phyloP scores from a whole-genome alignment of 2,888 invertebrate species.

The Copidosoma aretas region DNA sequence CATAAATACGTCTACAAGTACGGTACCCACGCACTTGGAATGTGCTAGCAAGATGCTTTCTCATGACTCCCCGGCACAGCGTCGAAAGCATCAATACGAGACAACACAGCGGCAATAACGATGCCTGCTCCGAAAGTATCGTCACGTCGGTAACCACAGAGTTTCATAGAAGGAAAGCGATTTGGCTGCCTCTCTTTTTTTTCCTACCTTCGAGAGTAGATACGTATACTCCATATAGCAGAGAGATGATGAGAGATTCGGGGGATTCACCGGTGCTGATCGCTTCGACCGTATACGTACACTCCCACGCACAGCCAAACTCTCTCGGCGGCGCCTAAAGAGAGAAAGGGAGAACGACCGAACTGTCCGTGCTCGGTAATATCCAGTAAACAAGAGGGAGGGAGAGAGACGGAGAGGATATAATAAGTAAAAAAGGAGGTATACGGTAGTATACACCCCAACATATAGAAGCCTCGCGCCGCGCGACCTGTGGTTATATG shows the following conservation, averaged over 20 bases:
- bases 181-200: constrained; percentile 12
- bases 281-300: no score
- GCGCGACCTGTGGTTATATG: constrained; percentile 60
- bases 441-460: constrained; percentile 4
- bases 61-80: constrained; percentile 11
- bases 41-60: constrained; percentile 21
- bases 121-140: constrained; percentile 27
- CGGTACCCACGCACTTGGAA: constrained; percentile 1
- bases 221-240: no score
- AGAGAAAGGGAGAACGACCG: no score
- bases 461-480: constrained; percentile 49
- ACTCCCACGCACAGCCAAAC: no score
- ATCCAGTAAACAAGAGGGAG: constrained; percentile 1
- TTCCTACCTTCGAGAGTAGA: no score
- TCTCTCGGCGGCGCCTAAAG: no score
- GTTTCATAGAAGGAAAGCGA: constrained; percentile 30
- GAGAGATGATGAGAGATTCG: constrained; percentile 5
- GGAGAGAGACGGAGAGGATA: constrained; percentile 5
- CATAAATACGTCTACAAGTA: background rate
- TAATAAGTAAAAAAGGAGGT: constrained; percentile 15
- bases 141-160: constrained; percentile 15
- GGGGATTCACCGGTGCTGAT: constrained; percentile 5
- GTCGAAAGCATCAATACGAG: background rate
- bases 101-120: background rate
- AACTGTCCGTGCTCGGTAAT: background rate